A percentile compares a stretch with the other conserved stretches of the same genome.
These are phyloP conservation scores for Sebastes minor DNA, from an alignment of 2,797 vertebrate species.

Conservation along the genomic window DNA sequence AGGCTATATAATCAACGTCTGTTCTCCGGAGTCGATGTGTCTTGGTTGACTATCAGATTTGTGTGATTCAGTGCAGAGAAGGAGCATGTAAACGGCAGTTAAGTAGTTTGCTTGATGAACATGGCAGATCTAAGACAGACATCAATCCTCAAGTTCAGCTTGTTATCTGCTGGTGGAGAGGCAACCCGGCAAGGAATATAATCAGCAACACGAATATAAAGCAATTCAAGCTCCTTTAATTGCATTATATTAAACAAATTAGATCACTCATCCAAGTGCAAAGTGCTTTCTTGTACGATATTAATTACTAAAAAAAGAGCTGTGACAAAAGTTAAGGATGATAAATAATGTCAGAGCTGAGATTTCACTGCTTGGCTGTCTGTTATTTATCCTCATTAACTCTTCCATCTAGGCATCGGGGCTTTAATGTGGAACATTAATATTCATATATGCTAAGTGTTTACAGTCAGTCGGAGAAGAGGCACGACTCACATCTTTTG, in stretches of 20 bases:
- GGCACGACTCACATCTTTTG: slow-evolving; percentile 64
- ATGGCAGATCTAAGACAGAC: slow-evolving; percentile 66
- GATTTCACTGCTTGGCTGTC: slow-evolving; percentile 77
- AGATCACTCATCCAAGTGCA: slow-evolving; percentile 82
- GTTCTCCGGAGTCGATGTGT: slow-evolving; percentile 1
- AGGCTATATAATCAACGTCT: neutral
- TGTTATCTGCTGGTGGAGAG: slow-evolving; percentile 71
- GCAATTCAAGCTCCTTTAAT: slow-evolving; percentile 80
- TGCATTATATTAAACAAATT: slow-evolving; percentile 85
- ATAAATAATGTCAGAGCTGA: slow-evolving; percentile 81
- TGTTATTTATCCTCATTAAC: slow-evolving; percentile 87
- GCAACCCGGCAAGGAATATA: slow-evolving; percentile 66
- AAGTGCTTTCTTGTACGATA: slow-evolving; percentile 82
- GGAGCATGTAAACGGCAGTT: slow-evolving; percentile 65
- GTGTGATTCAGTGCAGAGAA: slow-evolving; percentile 46
- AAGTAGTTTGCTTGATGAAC: slow-evolving; percentile 67
- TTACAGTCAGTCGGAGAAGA: slow-evolving; percentile 75
- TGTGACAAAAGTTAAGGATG: slow-evolving; percentile 84
- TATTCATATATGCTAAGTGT: slow-evolving; percentile 85
- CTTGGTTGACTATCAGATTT: slow-evolving; percentile 37
- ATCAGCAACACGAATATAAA: slow-evolving; percentile 83
- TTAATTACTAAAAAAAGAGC: slow-evolving; percentile 83
- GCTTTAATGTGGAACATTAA: slow-evolving; percentile 82
- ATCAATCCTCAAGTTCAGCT: slow-evolving; percentile 77
- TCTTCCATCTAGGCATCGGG: slow-evolving; percentile 72